A percentile compares a stretch with the other conserved stretches of the same genome.
phyloP scores from a whole-genome alignment of 1,140 invertebrate species.

The Ceratoteleas bidentatus region DNA sequence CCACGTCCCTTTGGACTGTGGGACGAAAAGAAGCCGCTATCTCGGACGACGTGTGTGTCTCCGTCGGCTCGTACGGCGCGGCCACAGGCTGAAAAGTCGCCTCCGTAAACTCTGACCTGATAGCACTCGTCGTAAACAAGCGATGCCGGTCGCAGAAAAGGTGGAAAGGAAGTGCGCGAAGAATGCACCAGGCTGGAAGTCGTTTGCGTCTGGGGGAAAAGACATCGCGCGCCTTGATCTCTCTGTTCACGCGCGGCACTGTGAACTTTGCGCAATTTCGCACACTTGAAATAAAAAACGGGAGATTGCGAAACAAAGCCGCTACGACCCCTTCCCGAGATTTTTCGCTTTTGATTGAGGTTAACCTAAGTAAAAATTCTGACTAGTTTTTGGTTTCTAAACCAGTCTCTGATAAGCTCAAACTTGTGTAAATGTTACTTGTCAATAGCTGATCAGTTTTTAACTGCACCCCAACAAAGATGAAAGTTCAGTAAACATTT shows the following conservation, averaged over 20 bases:
- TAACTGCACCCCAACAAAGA: no score
- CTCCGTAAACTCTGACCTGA: constrained; percentile 70
- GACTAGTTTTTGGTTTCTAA: no score
- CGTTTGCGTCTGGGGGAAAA: constrained; percentile 68
- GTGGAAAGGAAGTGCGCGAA: constrained; percentile 59
- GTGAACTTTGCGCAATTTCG: constrained; percentile 41
- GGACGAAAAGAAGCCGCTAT: constrained; percentile 11
- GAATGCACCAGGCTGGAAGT: constrained; percentile 65
- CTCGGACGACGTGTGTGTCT: constrained; percentile 22
- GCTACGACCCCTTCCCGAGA: no score
- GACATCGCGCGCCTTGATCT: constrained; percentile 65
- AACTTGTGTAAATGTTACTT: no score
- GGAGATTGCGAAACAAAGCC: no score
- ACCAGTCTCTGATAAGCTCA: no score
- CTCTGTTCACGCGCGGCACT: constrained; percentile 44
- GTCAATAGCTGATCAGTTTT: no score
- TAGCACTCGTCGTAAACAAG: constrained; percentile 76
- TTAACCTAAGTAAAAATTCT: no score
- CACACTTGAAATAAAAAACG: neutral
- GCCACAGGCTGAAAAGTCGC: constrained; percentile 35
- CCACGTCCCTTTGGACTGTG: constrained; percentile 7
- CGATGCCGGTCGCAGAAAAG: constrained; percentile 69
- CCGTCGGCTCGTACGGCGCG: constrained; percentile 22
- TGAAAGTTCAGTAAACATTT: no score
- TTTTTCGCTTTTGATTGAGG: no score